phyloP scores from a whole-genome alignment of 2,888 invertebrate species.

The Galerucella nymphaeae region DNA sequence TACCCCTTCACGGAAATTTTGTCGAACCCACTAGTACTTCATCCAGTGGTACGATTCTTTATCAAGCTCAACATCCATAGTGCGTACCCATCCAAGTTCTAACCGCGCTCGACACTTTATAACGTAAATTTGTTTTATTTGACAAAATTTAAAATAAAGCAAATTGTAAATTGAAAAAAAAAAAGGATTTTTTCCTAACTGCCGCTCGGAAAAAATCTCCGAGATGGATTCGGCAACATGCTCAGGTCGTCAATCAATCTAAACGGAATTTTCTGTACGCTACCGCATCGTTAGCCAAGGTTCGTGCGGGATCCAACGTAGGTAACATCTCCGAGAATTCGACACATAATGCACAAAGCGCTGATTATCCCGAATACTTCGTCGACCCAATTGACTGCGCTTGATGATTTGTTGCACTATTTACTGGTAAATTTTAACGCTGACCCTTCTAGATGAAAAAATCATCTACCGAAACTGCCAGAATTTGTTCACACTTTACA shows the following conservation, averaged over 20 bases:
- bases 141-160: background rate
- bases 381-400: constrained; percentile 51
- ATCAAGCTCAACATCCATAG: no score
- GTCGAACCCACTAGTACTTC: no score
- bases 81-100: no score
- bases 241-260: constrained; percentile 13
- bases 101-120: no score
- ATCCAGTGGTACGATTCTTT: no score
- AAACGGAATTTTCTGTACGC: constrained; percentile 3
- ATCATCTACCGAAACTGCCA: no score
- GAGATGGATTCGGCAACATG: constrained; percentile 7
- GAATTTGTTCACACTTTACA: no score
- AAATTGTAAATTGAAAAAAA: background rate
- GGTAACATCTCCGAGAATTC: constrained; percentile 3
- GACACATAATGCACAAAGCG: constrained; percentile 55
- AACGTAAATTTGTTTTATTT: no score
- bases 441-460: no score
- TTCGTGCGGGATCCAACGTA: background rate
- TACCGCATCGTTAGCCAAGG: constrained; percentile 14
- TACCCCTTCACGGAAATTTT: no score
- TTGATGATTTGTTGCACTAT: constrained; percentile 46
- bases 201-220: background rate
- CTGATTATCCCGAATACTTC: constrained; percentile 52
- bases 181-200: background rate
- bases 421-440: constrained; percentile 32